Evolutionary conservation across 2,113 vertebrate species (phyloP).

Genomic region (Cettia cetti): DNA sequence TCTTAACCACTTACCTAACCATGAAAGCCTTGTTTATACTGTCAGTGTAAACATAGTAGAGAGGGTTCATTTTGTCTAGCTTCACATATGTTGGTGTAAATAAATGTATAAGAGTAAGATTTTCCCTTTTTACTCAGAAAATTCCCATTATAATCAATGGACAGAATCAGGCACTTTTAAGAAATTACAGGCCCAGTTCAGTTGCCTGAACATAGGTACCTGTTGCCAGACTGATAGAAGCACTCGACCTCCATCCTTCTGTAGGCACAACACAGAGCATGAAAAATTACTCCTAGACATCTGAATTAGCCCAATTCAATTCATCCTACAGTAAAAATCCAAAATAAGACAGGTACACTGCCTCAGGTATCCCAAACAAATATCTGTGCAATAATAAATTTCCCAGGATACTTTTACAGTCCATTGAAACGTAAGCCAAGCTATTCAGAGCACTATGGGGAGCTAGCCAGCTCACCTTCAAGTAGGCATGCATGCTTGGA

Average conservation of each 20-base stretch:
- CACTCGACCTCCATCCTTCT: background rate
- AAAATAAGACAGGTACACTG: background rate
- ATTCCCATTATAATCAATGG: background rate
- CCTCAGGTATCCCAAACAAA: background rate
- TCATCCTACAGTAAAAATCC: background rate
- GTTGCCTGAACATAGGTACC: background rate
- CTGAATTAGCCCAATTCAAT: background rate
- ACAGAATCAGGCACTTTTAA: background rate
- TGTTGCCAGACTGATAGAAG: background rate
- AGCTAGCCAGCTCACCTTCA: background rate
- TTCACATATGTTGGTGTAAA: background rate
- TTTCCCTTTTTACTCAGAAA: background rate
- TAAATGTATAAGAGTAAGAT: background rate
- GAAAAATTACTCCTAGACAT: background rate
- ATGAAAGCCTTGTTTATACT: background rate
- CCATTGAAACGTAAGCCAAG: background rate
- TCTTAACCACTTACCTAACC: background rate
- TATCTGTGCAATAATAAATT: rapidly evolving
- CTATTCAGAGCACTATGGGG: background rate
- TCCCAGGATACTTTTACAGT: background rate
- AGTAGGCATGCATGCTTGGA: rapidly evolving
- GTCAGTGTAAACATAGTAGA: background rate
- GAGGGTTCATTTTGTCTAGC: background rate
- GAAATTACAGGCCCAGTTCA: background rate
- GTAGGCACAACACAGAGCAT: rapidly evolving